A percentile compares a stretch with the other conserved stretches of the same genome.
Evolutionary conservation across 30 jellyfish, hydroid and myxozoan genomes (phyloP).

Genomic region (Phacellophora camtschatica): DNA sequence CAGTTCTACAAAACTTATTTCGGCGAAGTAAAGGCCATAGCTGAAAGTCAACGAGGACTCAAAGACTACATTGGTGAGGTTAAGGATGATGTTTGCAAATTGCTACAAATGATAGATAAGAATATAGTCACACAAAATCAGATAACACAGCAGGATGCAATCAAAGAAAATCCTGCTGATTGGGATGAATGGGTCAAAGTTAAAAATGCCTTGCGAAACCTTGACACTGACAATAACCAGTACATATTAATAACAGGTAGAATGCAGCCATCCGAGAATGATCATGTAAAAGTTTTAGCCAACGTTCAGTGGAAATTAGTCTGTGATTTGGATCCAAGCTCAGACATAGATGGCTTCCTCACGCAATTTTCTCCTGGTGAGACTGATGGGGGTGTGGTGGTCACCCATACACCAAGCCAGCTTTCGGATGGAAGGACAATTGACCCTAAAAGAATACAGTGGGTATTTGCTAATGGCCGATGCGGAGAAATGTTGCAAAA

Average conservation of each 20-base stretch:
- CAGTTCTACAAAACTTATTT: background rate
- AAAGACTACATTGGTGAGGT: background rate
- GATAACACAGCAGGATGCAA: conserved; percentile 15
- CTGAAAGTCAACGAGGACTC: background rate
- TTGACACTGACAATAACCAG: conserved; percentile 30
- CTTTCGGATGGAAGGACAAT: background rate
- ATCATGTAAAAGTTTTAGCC: background rate
- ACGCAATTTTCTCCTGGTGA: conserved; percentile 2
- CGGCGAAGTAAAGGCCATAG: background rate
- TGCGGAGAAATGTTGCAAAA: background rate
- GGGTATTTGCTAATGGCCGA: conserved; percentile 43
- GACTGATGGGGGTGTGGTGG: conserved; percentile 13
- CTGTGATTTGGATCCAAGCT: conserved; percentile 33
- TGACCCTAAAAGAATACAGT: conserved; percentile 36
- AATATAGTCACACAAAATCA: background rate
- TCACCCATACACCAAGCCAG: conserved; percentile 9
- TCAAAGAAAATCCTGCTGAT: background rate
- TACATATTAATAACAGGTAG: conserved; percentile 17
- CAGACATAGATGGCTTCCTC: conserved; percentile 40
- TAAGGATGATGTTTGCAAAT: background rate
- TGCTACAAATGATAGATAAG: background rate
- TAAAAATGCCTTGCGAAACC: background rate
- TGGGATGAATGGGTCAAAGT: conserved; percentile 61
- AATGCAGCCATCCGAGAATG: background rate
- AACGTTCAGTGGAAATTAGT: conserved; percentile 41